phyloP scores from a whole-genome alignment of 2,888 invertebrate genomes.

The Syrista parreyssii region DNA sequence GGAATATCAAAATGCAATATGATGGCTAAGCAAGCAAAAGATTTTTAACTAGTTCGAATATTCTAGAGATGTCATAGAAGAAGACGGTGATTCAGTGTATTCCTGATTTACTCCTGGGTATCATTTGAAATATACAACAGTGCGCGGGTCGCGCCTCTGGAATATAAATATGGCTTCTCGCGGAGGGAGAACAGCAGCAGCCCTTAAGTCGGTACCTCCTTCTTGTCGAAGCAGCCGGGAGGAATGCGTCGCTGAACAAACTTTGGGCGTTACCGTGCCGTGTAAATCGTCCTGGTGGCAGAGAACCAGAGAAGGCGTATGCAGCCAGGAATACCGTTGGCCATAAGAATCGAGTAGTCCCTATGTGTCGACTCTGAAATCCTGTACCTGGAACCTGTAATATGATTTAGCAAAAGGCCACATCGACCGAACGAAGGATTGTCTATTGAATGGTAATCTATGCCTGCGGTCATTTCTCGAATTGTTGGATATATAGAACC shows the following conservation, averaged over 20 bases:
- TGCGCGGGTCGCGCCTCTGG: background rate
- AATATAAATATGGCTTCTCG: conserved; percentile 4
- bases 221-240: conserved; percentile 11
- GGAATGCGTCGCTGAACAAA: conserved; percentile 50
- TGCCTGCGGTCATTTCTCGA: conserved; percentile 22
- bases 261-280: conserved; percentile 48
- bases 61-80: background rate
- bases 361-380: background rate
- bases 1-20: background rate
- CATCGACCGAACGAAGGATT: conserved; percentile 39
- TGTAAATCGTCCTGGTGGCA: conserved; percentile 39
- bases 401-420: conserved; percentile 47
- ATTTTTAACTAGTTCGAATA: background rate
- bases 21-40: background rate
- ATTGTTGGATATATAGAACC: background rate
- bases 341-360: background rate
- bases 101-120: background rate
- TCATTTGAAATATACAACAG: background rate
- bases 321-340: background rate
- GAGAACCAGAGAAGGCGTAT: conserved; percentile 9
- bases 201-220: background rate
- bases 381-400: conserved; percentile 3
- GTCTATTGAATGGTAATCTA: conserved; percentile 54
- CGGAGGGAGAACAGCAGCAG: background rate
- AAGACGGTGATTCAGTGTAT: background rate